Base-by-base conservation (phyloP, 2,113 vertebrate species). In the Himantopus leucocephalus region DNA sequence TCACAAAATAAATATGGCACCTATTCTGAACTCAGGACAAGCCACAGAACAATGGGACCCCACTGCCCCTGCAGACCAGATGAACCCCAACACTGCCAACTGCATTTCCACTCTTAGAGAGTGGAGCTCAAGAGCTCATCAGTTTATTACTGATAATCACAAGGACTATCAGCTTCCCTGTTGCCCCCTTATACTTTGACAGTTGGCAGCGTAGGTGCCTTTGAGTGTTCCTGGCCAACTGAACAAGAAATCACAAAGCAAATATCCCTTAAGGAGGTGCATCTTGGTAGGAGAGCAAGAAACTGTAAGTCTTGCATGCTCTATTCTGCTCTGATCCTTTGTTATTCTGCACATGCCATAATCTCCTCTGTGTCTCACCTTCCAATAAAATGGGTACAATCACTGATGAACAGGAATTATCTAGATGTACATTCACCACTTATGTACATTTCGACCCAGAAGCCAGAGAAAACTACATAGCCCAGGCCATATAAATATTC, bases 1-100 rank as follows among this genome's bases (percentile, higher is more conserved):
- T 29, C 53, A 60, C 18, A 47, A 35, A 92, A 75, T 5, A 75
- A 66, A 76, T 68, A 43, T 13, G 20, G 39, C 35, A 39, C 24
- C 19, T 72, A n/a, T 15, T 84, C 39, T 72, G 56, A 67, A 48
- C 34, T 59, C 39, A 68, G 68, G 70, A 78, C 15, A 67, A 71
- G 62, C 14, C 6, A 12, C 23, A 59, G 34, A 34, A 60, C 0
- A 4, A 62, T 1, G 5, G 56, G 29, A 60, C 3, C 12, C 15
- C 14, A 30, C 26, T 72, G 34, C 15, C 15, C 0, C 59, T 3
- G 1, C 52, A 63, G 47, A 55, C 10, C 27, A 3, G 4, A 27
- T 47, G 34, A 55, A 74, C 17, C 19, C 56, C 50, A 50, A 35
- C 30, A 52, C 8, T 55, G 43, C 62, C 59, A 88, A 48, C 24